Evolutionary conservation across 1,140 invertebrate genomes (phyloP), one percentile per base, ranked within the genome.

Genomic region (Papilio polytes): DNA sequence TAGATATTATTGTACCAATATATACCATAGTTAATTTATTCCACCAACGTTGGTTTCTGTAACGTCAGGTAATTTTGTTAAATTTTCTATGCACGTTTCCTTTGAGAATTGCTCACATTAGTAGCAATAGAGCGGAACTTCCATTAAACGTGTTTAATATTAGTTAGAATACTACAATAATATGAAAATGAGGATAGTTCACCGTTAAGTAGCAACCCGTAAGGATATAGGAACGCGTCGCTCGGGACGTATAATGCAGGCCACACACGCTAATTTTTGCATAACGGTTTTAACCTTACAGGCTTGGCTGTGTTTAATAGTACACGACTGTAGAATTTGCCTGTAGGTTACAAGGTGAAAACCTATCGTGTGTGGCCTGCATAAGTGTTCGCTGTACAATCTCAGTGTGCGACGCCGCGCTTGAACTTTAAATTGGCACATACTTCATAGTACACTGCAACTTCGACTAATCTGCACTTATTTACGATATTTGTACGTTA

Each of bases 151-250:
- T 63, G 56, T 78, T 78, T 78, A 78, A 66, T 63, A 59, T 78
- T 78, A 13, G 56, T 66, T 26, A 44, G 59, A 78, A 66, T 78
- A 63, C 8, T 8, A 46, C 80, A 66, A 73, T 81, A 81, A 77
- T 76, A 81, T 66, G 36, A 59, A 74, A 63, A 76, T 81, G 53
- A 73, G 56, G 36, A 26, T 82, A 79, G 53, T 79, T 78, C 18
- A 70, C 73, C 59, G 41, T 59, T 76, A 81, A 81, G 73, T 76
- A 76, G 74, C 12, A 63, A 73, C 56, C 78, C 73, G 78, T 82
- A 82, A 44, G 53, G 73, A 73, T 73, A 79, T 13, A 82, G 63
- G 76, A 72, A 82, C 74, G 74, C 81, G 36, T 78, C 76, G 80
- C 74, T 70, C 8, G 77, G 70, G 72, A 56, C 73, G 59, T 82